These are phyloP conservation scores for Rhopalosiphum nymphaeae DNA, from an alignment of 2,888 invertebrate genomes.

Conservation along the genomic window DNA sequence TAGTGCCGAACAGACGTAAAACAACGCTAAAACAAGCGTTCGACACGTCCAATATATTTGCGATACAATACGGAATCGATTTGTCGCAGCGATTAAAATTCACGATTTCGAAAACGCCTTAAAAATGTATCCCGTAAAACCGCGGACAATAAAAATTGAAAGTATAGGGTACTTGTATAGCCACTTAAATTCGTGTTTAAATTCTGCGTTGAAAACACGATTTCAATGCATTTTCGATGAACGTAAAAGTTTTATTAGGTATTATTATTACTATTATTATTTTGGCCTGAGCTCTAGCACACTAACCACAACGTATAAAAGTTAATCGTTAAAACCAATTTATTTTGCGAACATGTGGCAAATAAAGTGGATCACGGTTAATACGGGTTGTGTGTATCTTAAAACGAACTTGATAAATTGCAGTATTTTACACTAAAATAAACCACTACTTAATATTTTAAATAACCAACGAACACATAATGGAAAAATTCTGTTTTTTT, in stretches of 20 bases:
- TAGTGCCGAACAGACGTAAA: background rate
- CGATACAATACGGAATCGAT: slow-evolving; percentile 9
- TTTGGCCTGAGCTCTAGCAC: background rate
- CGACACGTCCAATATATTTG: background rate
- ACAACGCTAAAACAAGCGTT: background rate
- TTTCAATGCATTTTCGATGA: slow-evolving; percentile 45
- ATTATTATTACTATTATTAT: slow-evolving; percentile 12
- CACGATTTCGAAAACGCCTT: background rate
- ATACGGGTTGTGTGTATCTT: slow-evolving; percentile 8
- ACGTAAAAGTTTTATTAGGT: slow-evolving; percentile 38
- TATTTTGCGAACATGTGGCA: slow-evolving; percentile 25
- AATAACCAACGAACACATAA: background rate
- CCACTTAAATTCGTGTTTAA: slow-evolving; percentile 5
- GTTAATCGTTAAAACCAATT: slow-evolving; percentile 32
- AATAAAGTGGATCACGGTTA: slow-evolving; percentile 30
- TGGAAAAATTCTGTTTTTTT: background rate
- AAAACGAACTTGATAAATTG: slow-evolving; percentile 41
- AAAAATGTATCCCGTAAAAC: background rate
- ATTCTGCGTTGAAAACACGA: slow-evolving; percentile 1
- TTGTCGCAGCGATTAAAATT: slow-evolving; percentile 25
- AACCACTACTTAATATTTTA: background rate
- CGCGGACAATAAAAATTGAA: background rate
- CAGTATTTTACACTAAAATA: background rate
- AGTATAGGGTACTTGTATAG: background rate
- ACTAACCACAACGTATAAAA: slow-evolving; percentile 6